Conservation (phyloP, 2,113 vertebrate genomes). For the Chloebia gouldiae region DNA sequence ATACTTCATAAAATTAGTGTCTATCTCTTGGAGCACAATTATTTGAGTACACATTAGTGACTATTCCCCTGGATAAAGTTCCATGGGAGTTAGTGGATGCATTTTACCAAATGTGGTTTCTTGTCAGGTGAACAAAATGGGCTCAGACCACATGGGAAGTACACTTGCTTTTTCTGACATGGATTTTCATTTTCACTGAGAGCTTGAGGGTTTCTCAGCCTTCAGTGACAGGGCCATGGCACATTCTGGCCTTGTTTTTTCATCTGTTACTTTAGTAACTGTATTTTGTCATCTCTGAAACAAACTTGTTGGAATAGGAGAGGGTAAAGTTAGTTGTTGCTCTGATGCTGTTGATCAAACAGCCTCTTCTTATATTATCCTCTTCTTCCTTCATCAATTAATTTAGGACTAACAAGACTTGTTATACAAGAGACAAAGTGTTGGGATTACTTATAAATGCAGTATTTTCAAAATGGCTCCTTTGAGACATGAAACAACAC, state of each 20-base stretch:
- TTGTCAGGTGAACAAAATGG: not conserved
- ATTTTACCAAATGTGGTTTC: not conserved
- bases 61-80: not conserved
- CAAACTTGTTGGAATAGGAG: not conserved
- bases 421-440: not conserved
- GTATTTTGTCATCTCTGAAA: not conserved
- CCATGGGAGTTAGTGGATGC: not conserved
- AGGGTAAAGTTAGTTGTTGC: not conserved
- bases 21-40: not conserved
- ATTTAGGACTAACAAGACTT: not conserved
- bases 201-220: not conserved
- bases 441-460: not conserved
- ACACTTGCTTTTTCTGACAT: not conserved
- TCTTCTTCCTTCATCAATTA: not conserved
- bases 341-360: not conserved
- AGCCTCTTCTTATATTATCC: not conserved
- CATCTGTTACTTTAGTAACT: not conserved
- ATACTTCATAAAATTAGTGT: not conserved
- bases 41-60: not conserved
- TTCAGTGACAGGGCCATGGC: fast-evolving
- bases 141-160: not conserved
- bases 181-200: not conserved
- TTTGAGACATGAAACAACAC: not conserved
- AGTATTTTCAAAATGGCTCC: not conserved
- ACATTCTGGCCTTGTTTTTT: not conserved